Evolutionary conservation across 2,888 invertebrate genomes (phyloP).

Genomic region (Spisula solida): DNA sequence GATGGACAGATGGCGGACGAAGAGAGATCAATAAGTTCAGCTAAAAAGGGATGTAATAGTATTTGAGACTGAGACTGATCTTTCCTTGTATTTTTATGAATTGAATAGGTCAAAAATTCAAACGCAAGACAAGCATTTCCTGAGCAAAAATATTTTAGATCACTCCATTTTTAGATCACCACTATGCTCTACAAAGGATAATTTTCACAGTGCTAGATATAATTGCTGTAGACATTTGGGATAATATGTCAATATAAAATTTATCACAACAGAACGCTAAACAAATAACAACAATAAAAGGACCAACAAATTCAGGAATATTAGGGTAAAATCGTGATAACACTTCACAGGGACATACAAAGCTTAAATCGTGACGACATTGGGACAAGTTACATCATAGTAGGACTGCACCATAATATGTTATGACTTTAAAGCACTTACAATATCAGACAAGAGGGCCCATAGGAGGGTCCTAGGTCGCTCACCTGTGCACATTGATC

Average conservation of each 20-base stretch:
- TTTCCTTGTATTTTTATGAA: neutral
- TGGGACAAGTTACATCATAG: neutral
- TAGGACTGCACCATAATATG: neutral
- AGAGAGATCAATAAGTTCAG: no score
- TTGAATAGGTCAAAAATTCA: neutral
- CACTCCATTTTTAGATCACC: slow-evolving; percentile 11
- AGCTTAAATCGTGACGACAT: no score
- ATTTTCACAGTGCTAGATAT: no score
- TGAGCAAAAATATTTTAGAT: neutral
- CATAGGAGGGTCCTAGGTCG: no score
- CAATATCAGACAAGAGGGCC: slow-evolving; percentile 8
- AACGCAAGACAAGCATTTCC: no score
- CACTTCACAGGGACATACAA: neutral
- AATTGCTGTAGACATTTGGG: neutral
- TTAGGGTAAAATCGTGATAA: neutral
- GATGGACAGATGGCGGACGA: no score
- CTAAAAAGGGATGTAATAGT: no score
- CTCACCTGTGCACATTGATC: no score
- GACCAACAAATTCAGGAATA: neutral
- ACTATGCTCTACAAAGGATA: neutral
- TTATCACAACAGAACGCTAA: neutral
- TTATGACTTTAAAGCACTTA: slow-evolving; percentile 21
- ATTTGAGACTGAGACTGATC: no score
- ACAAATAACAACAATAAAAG: neutral
- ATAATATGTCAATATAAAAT: neutral